These are phyloP conservation scores for Astreopora myriophthalma DNA, from an alignment of 64 coral and sea anemone genomes.

Conservation along the genomic window DNA sequence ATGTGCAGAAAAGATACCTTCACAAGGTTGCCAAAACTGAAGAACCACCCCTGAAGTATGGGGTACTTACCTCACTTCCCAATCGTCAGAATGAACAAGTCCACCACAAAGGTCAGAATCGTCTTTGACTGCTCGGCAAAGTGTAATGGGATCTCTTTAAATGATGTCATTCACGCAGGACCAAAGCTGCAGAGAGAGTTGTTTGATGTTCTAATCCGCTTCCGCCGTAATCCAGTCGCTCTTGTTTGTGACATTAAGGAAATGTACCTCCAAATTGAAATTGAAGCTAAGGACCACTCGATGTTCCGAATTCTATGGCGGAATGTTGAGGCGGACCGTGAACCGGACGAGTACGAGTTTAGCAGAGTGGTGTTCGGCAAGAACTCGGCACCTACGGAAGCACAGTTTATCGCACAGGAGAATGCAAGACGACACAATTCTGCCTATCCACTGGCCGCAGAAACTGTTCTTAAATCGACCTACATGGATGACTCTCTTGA, in stretches of 20 bases:
- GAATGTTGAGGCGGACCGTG: conserved; percentile 11
- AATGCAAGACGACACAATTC: conserved; percentile 48
- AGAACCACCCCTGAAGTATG: conserved; percentile 12
- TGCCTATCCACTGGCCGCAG: conserved; percentile 70
- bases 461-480: conserved; percentile 75
- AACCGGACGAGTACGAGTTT: conserved; percentile 80
- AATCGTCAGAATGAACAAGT: conserved; percentile 47
- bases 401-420: conserved; percentile 73
- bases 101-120: conserved; percentile 55
- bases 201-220: conserved; percentile 45
- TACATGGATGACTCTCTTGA: conserved; percentile 81
- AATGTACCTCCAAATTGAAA: conserved; percentile 77
- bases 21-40: background rate
- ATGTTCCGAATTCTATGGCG: conserved; percentile 66
- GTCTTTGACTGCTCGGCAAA: conserved; percentile 36
- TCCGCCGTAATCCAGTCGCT: conserved; percentile 12
- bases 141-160: background rate
- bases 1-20: conserved; percentile 64
- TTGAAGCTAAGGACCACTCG: conserved; percentile 47
- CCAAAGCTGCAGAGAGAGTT: conserved; percentile 34
- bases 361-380: conserved; percentile 71
- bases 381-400: conserved; percentile 64
- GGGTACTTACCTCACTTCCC: conserved; percentile 60
- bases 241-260: conserved; percentile 49
- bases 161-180: conserved; percentile 18